Percentiles rank a stretch among this genome's conserved stretches.
These are phyloP conservation scores for Takifugu flavidus DNA, from an alignment of 2,113 vertebrate genomes.

Conservation along the genomic window DNA sequence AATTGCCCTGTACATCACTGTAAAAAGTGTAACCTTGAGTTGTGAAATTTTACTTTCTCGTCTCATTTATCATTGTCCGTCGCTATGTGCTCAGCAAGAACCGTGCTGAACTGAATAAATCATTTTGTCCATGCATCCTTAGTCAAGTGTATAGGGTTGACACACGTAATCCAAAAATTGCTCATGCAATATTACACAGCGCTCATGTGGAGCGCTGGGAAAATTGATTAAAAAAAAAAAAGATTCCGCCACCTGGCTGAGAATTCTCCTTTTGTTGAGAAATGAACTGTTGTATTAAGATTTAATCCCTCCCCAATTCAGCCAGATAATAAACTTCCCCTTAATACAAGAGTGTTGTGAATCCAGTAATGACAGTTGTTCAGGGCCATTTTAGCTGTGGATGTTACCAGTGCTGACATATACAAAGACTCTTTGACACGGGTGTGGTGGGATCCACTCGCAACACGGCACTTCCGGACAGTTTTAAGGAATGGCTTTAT, in stretches of 20 bases:
- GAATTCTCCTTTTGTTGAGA: constrained; percentile 14
- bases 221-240: constrained; percentile 12
- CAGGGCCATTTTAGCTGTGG: no score
- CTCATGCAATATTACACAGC: constrained; percentile 28
- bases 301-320: not conserved
- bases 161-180: constrained; percentile 30
- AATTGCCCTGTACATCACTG: constrained; percentile 15
- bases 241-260: not conserved
- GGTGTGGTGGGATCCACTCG: no score
- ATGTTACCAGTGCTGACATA: no score
- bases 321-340: no score
- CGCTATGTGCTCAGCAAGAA: constrained; percentile 29
- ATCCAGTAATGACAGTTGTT: no score
- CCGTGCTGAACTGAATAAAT: constrained; percentile 43
- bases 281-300: not conserved
- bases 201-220: constrained; percentile 24
- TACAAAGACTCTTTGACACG: no score
- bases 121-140: constrained; percentile 42
- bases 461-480: no score
- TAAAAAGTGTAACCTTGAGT: constrained; percentile 33
- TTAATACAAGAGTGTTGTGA: no score
- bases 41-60: constrained; percentile 23
- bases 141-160: constrained; percentile 37
- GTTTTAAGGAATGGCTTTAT: no score
- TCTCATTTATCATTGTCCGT: constrained; percentile 26